phyloP scores from a whole-genome alignment of 2,888 invertebrate genomes.

The Hedya salicella region DNA sequence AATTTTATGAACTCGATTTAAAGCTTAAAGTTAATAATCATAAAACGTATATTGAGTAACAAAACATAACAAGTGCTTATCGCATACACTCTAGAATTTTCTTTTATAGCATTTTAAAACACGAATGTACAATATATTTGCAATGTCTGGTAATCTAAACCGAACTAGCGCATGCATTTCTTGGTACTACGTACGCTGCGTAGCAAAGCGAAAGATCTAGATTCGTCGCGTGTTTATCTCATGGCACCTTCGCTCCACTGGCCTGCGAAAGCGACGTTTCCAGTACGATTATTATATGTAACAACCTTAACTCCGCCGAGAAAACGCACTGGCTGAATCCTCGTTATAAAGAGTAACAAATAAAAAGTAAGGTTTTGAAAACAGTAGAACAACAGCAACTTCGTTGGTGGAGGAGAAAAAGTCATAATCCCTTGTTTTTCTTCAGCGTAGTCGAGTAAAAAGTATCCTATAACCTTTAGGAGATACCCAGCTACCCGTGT shows the following conservation, averaged over 20 bases:
- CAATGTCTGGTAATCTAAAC: slow-evolving; percentile 8
- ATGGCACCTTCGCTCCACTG: slow-evolving; percentile 70
- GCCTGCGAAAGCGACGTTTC: slow-evolving; percentile 58
- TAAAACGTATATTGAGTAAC: too few species aligned
- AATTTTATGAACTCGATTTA: too few species aligned
- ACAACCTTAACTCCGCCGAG: slow-evolving; percentile 45
- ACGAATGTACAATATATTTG: neutral
- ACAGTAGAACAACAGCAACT: too few species aligned
- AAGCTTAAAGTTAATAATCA: too few species aligned
- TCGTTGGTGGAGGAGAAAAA: too few species aligned
- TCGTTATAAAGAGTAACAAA: slow-evolving; percentile 11
- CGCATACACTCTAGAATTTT: too few species aligned
- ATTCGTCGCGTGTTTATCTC: slow-evolving; percentile 69
- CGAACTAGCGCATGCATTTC: slow-evolving; percentile 32
- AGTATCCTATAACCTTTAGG: too few species aligned
- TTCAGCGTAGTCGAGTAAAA: too few species aligned
- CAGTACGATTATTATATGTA: slow-evolving; percentile 63
- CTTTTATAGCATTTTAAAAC: too few species aligned
- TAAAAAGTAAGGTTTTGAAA: slow-evolving; percentile 15
- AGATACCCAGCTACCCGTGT: too few species aligned
- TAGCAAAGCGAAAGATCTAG: slow-evolving; percentile 63
- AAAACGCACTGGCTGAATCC: slow-evolving; percentile 29
- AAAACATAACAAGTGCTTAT: too few species aligned
- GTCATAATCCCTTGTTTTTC: too few species aligned
- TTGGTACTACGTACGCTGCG: slow-evolving; percentile 56